Conservation (phyloP, 2,113 vertebrate genomes). For the Sarotherodon lohbergeri region DNA sequence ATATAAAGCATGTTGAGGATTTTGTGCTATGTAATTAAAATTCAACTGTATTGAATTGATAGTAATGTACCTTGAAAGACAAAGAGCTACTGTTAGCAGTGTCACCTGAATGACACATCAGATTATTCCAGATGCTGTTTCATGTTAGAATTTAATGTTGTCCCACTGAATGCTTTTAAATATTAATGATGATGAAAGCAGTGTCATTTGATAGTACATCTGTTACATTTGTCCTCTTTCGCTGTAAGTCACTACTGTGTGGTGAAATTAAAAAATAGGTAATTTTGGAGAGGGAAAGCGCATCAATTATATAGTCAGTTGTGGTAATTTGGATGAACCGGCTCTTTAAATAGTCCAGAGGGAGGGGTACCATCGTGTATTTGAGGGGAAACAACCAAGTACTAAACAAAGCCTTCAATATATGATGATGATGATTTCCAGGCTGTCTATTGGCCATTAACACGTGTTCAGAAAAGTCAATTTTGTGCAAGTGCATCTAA, state of each 20-base stretch:
- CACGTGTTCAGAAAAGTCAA: background rate
- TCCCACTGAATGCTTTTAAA: background rate
- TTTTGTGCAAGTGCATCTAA: background rate
- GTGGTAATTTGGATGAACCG: background rate
- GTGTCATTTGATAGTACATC: background rate
- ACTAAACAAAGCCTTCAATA: background rate
- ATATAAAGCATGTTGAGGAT: background rate
- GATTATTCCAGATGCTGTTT: background rate
- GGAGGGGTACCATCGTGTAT: fast-evolving
- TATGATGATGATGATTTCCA: background rate
- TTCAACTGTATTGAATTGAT: background rate
- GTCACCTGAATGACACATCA: background rate
- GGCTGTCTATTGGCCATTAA: background rate
- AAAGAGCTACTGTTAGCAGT: background rate
- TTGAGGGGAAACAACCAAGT: background rate
- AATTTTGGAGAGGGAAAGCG: background rate
- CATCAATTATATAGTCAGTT: background rate
- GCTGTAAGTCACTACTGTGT: background rate
- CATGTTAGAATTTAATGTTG: background rate
- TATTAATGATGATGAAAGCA: background rate
- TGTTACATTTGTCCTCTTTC: background rate
- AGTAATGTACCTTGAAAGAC: background rate
- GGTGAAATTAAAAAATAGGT: background rate
- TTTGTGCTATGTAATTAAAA: background rate
- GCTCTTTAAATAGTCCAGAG: background rate